Conservation (phyloP, 2,113 vertebrate genomes). For the Paedocypris sp. region DNA sequence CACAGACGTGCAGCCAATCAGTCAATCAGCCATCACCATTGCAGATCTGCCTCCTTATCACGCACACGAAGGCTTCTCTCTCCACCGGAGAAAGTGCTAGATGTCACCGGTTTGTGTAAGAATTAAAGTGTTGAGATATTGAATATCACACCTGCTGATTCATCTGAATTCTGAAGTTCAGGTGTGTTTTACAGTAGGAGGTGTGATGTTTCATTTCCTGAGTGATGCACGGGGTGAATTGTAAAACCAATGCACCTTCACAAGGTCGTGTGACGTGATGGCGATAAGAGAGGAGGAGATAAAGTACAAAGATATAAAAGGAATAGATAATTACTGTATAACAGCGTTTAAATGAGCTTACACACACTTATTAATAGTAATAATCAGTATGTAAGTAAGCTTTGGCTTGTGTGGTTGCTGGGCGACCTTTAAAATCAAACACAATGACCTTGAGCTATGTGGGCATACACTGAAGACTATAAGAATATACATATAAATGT, state of each 20-base stretch:
- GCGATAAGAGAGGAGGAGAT: neutral
- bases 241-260: slow-evolving; percentile 20
- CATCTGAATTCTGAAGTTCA: too few relatives aligned
- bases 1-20: neutral
- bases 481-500: too few relatives aligned
- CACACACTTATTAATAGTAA: neutral
- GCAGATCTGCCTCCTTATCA: neutral
- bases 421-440: too few relatives aligned
- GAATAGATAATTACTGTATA: too few relatives aligned
- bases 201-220: too few relatives aligned
- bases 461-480: too few relatives aligned
- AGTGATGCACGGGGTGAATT: slow-evolving; percentile 6
- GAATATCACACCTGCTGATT: too few relatives aligned
- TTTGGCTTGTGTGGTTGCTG: too few relatives aligned
- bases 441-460: too few relatives aligned
- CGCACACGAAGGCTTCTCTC: neutral
- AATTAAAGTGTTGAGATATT: neutral
- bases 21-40: neutral
- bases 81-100: too few relatives aligned
- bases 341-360: neutral
- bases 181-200: neutral
- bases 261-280: slow-evolving; percentile 11
- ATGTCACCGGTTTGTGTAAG: neutral
- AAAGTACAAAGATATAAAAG: neutral
- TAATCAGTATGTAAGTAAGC: too few relatives aligned